Evolutionary conservation across 2,888 invertebrate species (phyloP).

Genomic region (Cephus spinipes): DNA sequence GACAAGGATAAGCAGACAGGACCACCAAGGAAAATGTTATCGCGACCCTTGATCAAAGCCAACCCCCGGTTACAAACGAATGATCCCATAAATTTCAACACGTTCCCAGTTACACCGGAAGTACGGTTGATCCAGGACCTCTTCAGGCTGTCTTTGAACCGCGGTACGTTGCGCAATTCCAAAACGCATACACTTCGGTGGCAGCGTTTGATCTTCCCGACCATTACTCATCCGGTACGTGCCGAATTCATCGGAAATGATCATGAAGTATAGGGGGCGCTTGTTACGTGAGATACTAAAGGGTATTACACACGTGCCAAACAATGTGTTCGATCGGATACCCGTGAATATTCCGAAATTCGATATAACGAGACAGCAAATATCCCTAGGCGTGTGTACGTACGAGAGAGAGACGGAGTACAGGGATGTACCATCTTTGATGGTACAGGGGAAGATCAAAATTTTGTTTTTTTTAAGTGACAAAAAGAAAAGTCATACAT

Average conservation of each 20-base stretch:
- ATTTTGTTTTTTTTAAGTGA: neutral
- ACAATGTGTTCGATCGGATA: neutral
- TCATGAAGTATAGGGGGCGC: neutral
- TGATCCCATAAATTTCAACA: neutral
- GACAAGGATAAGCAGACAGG: neutral
- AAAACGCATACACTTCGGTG: neutral
- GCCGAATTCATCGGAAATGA: neutral
- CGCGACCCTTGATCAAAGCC: neutral
- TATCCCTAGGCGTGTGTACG: neutral
- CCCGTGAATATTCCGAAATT: neutral
- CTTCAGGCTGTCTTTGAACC: neutral
- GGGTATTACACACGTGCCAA: no score
- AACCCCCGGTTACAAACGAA: neutral
- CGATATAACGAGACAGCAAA: neutral
- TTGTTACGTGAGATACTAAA: neutral
- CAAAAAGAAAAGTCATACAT: neutral
- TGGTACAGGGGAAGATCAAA: neutral
- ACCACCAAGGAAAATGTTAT: neutral
- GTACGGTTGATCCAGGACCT: neutral
- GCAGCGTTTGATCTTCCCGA: neutral
- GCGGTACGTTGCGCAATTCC: neutral
- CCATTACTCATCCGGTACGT: neutral
- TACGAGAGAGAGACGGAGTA: neutral
- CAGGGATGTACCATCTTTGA: neutral
- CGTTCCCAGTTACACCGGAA: neutral